Base-by-base conservation (phyloP, 2,888 invertebrate genomes). In the Cheilosia vulpina region DNA sequence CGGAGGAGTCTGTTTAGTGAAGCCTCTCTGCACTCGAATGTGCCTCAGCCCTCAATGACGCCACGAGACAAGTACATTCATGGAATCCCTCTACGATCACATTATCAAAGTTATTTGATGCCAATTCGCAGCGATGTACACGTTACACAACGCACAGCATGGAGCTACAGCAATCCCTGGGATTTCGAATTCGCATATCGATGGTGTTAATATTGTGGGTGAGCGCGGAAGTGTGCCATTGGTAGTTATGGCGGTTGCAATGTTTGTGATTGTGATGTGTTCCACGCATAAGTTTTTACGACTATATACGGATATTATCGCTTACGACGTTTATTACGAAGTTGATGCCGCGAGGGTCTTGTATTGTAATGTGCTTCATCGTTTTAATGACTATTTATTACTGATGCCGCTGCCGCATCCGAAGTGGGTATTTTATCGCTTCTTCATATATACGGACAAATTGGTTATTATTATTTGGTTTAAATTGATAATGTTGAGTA, bases 261-360 rank as follows among this genome's bases (percentile, higher is more conserved):
- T 31, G 55, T 43, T 43, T 63, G 17, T 60, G 68, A n/a, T 73
- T 62, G 78, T 73, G 73, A 9, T 31, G 31, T 31, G 43, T 38
- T 85, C 50, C 53, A 66, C 69, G 50, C 80, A 85, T 85, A 85
- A 80, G 85, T 80, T 80, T 85, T 85, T 80, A 85, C 66, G 80
- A 81, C 85, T 76, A 68, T 31, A 31, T 31, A 31, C 38, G 38
- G 38, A 13, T 38, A 13, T 80, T 80, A 85, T 63, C 80, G 65
- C 60, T 80, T 66, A 72, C 68, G 76, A 62, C 76, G 69, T 71
- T 85, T 72, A 85, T 85, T 85, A 57, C 50, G 2, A 53, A 79
- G 65, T 53, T 66, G 21, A 66, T 76, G 62, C 60, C 47, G 15
- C 11, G n/a, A 43, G 52, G 52, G 41, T 43, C 45, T 75, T 69